Base-by-base conservation (phyloP, 2,797 vertebrate genomes). In the Naso thynnoides region DNA sequence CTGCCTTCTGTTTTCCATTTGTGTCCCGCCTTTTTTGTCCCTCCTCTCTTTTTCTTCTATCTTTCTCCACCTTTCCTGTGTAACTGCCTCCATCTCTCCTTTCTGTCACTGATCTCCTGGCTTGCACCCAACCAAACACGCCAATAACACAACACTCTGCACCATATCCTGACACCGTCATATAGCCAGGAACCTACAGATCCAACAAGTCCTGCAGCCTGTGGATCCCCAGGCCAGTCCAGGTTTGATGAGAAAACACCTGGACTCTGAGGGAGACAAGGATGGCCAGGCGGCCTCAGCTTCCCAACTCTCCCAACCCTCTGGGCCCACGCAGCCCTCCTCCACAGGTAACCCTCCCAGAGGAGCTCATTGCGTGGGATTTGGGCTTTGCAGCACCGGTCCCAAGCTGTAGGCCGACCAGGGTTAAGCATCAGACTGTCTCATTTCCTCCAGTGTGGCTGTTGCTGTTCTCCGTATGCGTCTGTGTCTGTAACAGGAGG, bases 301-400 rank as follows among this genome's bases (percentile, higher is more conserved):
- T 85, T 94, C 94, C 59, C 94, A 94, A 77, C 95, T 93, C 83
- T 95, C 95, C 62, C 88, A 93, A 81, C 94, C 94, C 85, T 94
- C 95, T 82, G 90, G 88, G 87, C 80, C 84, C 91, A 87, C 86
- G 31, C 93, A 85, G 89, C 94, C 95, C 92, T 95, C 95, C 93
- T 94, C 93, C 84, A 92, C 97, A 99, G 98, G 98, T 99, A 99
- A 99, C 85, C 83, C 81, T 21, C 76, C 69, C 77, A 49, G 76
- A 81, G 83, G 86, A 82, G 82, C 80, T 66, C 41, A 59, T 27
- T 29, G 55, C 45, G 70, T 36, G 78, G 74, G 67, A 48, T 18
- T 14, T 24, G 61, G 49, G 27, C 27, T 53, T 60, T 23, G 23
- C 39, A 10, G 64, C 39, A 31, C 15, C 5, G n/a, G 50, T 47